Evolutionary conservation across 2,113 vertebrate genomes (phyloP).

Genomic region (Eidolon helvum): DNA sequence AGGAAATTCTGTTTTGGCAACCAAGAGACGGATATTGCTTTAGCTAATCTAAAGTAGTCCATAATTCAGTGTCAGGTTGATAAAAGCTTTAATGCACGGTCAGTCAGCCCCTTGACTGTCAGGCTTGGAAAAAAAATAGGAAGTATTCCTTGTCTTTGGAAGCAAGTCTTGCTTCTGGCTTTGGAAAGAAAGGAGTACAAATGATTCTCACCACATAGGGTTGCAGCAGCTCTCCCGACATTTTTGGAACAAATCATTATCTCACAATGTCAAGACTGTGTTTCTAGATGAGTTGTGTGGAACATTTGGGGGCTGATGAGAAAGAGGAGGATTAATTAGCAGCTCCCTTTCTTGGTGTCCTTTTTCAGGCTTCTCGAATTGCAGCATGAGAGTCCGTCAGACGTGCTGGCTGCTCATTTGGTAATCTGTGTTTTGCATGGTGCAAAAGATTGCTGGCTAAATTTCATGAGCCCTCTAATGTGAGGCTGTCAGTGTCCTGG

Average conservation of each 20-base stretch:
- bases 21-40: neutral
- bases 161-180: constrained; percentile 27
- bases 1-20: neutral
- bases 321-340: constrained; percentile 46
- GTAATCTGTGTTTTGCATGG: neutral
- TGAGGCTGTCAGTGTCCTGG: neutral
- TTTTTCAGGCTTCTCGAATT: constrained; percentile 67
- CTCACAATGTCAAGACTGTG: constrained; percentile 36
- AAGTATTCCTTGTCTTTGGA: constrained; percentile 24
- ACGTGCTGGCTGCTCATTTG: constrained; percentile 2
- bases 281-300: constrained; percentile 32
- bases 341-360: constrained; percentile 17
- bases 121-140: neutral
- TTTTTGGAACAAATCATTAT: constrained; percentile 65
- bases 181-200: neutral
- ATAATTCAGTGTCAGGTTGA: neutral
- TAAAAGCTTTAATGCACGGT: neutral
- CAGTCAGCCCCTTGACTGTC: neutral
- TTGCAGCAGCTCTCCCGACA: neutral
- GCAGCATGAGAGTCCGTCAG: neutral
- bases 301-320: constrained; percentile 37
- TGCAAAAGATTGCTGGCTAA: neutral
- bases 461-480: neutral
- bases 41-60: neutral
- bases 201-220: constrained; percentile 61